Evolutionary conservation across 2,888 invertebrate genomes (phyloP).

Genomic region (Diaprepes abbreviatus): DNA sequence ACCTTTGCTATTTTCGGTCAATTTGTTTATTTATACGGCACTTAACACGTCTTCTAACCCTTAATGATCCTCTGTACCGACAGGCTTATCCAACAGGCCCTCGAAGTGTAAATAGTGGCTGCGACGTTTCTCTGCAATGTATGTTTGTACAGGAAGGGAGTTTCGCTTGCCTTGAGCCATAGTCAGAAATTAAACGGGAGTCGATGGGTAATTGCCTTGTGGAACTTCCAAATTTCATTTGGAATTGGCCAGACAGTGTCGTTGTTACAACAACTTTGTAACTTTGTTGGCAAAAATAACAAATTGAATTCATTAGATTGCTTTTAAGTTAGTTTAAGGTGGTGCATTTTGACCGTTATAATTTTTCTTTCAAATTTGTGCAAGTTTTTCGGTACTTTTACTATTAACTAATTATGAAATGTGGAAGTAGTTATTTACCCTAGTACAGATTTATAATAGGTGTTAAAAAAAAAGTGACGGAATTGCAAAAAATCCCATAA

Average conservation of each 20-base stretch:
- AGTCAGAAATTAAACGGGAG: slow-evolving; percentile 24
- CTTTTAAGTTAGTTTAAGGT: too few relatives aligned
- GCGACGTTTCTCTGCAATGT: slow-evolving; percentile 18
- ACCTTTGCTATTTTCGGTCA: neutral
- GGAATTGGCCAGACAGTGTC: slow-evolving; percentile 10
- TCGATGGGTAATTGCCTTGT: slow-evolving; percentile 24
- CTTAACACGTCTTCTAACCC: neutral
- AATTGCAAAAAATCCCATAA: too few relatives aligned
- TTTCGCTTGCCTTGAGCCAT: slow-evolving; percentile 26
- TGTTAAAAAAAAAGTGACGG: too few relatives aligned
- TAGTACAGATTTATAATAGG: too few relatives aligned
- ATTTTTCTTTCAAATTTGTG: too few relatives aligned
- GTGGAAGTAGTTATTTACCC: too few relatives aligned
- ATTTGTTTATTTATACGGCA: neutral
- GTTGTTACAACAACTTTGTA: neutral
- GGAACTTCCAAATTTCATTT: slow-evolving; percentile 15
- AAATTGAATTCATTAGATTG: too few relatives aligned
- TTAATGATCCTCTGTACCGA: slow-evolving; percentile 5
- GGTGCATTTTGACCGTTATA: too few relatives aligned
- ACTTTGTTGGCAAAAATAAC: slow-evolving; percentile 1
- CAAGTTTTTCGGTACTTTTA: too few relatives aligned
- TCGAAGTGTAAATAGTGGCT: slow-evolving; percentile 26
- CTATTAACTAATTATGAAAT: too few relatives aligned
- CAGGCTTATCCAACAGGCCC: slow-evolving; percentile 24
- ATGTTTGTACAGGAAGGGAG: slow-evolving; percentile 28